These are phyloP conservation scores for Philopedon plagiatum DNA, from an alignment of 2,888 invertebrate genomes.

Conservation along the genomic window DNA sequence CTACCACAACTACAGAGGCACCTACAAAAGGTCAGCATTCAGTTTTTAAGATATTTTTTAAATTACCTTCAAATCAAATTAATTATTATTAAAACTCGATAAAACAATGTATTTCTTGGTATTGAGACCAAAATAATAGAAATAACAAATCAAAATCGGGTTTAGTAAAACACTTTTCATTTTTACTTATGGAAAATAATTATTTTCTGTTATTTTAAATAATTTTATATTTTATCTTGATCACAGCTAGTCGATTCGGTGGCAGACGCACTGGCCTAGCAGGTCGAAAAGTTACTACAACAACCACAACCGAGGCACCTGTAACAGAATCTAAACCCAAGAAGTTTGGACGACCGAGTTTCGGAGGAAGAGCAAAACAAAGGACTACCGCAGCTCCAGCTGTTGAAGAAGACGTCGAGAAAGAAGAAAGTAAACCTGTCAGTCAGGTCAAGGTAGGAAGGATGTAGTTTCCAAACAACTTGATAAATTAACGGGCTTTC, in stretches of 20 bases:
- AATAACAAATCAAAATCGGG: too few relatives aligned
- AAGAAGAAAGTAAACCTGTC: slow-evolving; percentile 67
- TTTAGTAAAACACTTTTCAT: too few relatives aligned
- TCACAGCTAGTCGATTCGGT: slow-evolving; percentile 55
- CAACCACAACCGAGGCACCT: slow-evolving; percentile 67
- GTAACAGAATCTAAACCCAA: slow-evolving; percentile 70
- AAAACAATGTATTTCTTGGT: too few relatives aligned
- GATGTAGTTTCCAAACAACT: too few relatives aligned
- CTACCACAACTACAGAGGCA: slow-evolving; percentile 66
- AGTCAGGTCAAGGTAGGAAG: slow-evolving; percentile 61
- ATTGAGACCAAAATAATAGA: too few relatives aligned
- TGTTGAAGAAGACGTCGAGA: slow-evolving; percentile 63
- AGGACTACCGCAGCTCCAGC: slow-evolving; percentile 65
- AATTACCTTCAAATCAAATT: too few relatives aligned
- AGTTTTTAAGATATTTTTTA: too few relatives aligned
- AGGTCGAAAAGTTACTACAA: slow-evolving; percentile 57
- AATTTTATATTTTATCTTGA: not conserved
- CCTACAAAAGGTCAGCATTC: slow-evolving; percentile 55
- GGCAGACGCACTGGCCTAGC: slow-evolving; percentile 47
- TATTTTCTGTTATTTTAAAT: too few relatives aligned
- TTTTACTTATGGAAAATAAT: too few relatives aligned
- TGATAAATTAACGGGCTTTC: too few relatives aligned
- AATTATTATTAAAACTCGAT: too few relatives aligned
- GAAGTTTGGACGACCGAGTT: slow-evolving; percentile 66
- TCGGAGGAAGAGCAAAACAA: slow-evolving; percentile 70